These are phyloP conservation scores for Avahi laniger DNA, from an alignment of 2,797 vertebrate genomes.

Conservation along the genomic window DNA sequence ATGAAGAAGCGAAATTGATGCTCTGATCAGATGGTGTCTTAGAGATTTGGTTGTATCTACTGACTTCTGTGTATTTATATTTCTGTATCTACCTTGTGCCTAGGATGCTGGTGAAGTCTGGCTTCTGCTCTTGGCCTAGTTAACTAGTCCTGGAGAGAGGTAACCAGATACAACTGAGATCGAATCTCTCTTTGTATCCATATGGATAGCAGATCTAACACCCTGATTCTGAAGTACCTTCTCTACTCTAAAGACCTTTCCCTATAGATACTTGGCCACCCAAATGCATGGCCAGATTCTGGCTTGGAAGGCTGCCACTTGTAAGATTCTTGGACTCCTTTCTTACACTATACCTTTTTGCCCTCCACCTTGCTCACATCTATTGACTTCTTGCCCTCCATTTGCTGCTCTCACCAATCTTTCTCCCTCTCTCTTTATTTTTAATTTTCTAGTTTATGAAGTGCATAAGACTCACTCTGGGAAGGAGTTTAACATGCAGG, in stretches of 20 bases:
- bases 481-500: background rate
- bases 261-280: background rate
- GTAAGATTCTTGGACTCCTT: background rate
- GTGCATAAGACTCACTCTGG: background rate
- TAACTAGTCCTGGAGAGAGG: background rate
- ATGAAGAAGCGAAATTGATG: rapidly evolving
- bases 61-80: background rate
- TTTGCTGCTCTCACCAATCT: background rate
- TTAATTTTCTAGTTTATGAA: background rate
- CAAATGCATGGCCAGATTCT: background rate
- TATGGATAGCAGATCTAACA: background rate
- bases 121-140: background rate
- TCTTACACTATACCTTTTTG: background rate
- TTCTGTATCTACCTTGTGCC: background rate
- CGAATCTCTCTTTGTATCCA: background rate
- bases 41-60: rapidly evolving
- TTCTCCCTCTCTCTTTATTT: background rate
- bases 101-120: background rate
- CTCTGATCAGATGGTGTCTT: background rate
- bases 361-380: background rate
- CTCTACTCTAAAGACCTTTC: background rate
- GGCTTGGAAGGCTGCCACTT: background rate
- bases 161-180: background rate
- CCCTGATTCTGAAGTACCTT: background rate
- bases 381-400: background rate